phyloP scores from a whole-genome alignment of 2,797 vertebrate genomes.

The Uromys caudimaculatus region DNA sequence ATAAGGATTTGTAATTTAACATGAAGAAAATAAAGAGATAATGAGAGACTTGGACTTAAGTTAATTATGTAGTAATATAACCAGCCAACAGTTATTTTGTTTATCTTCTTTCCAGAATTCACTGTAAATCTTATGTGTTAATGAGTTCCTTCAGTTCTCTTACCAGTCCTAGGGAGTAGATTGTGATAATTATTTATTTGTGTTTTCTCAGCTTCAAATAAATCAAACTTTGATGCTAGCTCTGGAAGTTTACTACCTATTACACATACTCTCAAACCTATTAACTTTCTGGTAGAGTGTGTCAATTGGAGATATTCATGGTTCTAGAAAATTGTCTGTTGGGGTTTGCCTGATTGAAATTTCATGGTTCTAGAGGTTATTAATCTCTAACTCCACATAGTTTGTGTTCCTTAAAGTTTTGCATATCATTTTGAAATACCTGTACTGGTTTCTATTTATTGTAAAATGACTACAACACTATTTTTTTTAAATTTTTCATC shows the following conservation, averaged over 20 bases:
- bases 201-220: not conserved
- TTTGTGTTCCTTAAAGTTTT: not conserved
- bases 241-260: not conserved
- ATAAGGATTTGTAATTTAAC: not conserved
- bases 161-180: too few species aligned
- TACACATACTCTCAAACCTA: accelerated
- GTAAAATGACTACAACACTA: not conserved
- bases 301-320: not conserved
- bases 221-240: accelerated
- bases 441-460: not conserved
- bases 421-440: not conserved
- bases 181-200: not conserved
- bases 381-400: not conserved
- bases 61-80: conserved; percentile 2
- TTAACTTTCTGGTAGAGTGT: not conserved
- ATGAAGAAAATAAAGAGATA: not conserved
- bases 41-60: not conserved
- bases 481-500: too few species aligned
- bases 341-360: not conserved
- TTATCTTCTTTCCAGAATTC: not conserved
- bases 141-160: not conserved
- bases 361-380: not conserved
- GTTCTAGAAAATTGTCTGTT: not conserved
- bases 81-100: not conserved
- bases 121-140: not conserved